Percentiles rank a stretch among this genome's conserved stretches.
These are phyloP conservation scores for Bathynomus jamesi DNA, from an alignment of 1,140 invertebrate genomes.

Conservation along the genomic window DNA sequence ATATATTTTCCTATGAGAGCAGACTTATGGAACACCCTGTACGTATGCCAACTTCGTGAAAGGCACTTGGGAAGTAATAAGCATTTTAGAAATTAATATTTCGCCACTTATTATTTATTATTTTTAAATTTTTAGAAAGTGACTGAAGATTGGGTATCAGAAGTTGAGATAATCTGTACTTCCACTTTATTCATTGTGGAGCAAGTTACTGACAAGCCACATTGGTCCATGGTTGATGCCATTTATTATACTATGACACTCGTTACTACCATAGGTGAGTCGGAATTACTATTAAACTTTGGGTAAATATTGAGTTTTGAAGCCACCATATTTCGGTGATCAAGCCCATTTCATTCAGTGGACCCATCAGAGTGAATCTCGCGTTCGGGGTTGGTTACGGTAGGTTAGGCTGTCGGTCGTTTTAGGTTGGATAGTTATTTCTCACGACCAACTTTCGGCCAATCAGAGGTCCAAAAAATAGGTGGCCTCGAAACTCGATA, in stretches of 20 bases:
- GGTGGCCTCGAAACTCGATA: no score
- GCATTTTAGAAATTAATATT: no score
- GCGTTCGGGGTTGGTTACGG: neutral
- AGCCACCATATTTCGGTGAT: neutral
- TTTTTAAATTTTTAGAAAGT: no score
- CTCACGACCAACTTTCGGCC: no score
- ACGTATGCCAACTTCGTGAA: no score
- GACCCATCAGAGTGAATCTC: neutral
- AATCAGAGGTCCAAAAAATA: no score
- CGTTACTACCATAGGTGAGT: slow-evolving; percentile 52
- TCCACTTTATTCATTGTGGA: neutral
- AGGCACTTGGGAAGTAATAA: no score
- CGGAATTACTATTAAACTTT: no score
- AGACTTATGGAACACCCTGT: no score
- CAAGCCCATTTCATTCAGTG: neutral
- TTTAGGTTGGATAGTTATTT: no score
- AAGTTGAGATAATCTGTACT: neutral
- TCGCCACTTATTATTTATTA: no score
- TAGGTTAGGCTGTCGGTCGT: neutral
- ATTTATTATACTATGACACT: slow-evolving; percentile 52
- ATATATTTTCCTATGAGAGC: no score
- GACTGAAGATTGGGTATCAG: neutral
- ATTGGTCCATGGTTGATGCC: slow-evolving; percentile 51
- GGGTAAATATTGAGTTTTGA: neutral
- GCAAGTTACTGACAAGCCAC: neutral